These are phyloP conservation scores for Alouatta palliata DNA, from an alignment of 2,113 vertebrate species.

Conservation along the genomic window DNA sequence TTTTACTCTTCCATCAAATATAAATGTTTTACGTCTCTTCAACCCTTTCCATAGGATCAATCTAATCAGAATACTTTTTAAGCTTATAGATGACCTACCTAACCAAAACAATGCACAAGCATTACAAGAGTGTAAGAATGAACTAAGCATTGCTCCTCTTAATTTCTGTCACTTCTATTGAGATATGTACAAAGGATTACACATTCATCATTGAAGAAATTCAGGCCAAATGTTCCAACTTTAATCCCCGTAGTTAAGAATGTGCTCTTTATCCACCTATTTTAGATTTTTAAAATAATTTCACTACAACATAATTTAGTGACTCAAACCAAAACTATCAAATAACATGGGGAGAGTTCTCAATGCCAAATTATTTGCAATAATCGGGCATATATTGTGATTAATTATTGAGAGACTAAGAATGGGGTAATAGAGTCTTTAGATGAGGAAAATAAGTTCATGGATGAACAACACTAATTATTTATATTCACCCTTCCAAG, in stretches of 20 bases:
- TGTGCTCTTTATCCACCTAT: neutral
- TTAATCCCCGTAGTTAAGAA: neutral
- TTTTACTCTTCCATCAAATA: neutral
- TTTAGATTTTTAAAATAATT: conserved; percentile 15
- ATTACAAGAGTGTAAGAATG: neutral
- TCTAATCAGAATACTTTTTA: neutral
- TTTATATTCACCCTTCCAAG: neutral
- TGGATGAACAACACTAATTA: neutral
- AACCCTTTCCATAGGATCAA: neutral
- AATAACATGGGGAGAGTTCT: neutral
- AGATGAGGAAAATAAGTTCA: conserved; percentile 1
- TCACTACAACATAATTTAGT: neutral
- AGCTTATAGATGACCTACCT: neutral
- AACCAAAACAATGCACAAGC: neutral
- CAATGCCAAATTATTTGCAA: neutral
- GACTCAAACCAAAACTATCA: neutral
- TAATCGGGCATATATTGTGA: neutral
- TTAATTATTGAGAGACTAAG: neutral
- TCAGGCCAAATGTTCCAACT: neutral
- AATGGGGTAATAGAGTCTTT: neutral
- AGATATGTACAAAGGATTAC: neutral
- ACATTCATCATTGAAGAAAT: neutral
- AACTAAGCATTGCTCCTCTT: neutral
- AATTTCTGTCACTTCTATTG: neutral
- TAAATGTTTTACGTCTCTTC: neutral